A percentile compares a stretch with the other conserved stretches of the same genome.
phyloP scores from a whole-genome alignment of 2,113 vertebrate species.

The Trogon melanurus region DNA sequence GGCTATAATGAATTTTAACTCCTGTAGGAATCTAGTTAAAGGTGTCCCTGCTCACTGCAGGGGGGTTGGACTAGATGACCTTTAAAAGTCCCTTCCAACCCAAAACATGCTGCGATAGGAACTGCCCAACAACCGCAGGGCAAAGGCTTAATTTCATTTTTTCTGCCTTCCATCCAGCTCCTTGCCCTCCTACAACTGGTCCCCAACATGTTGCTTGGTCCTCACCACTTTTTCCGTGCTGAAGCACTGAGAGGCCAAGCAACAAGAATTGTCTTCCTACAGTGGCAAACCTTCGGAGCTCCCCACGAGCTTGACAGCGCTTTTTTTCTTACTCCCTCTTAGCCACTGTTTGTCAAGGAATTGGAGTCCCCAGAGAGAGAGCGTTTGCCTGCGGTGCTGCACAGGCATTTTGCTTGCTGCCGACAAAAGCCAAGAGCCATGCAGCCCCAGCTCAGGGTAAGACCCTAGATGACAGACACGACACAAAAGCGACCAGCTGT shows the following conservation, averaged over 20 bases:
- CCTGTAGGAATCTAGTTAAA: background rate
- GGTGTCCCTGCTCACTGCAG: too few species aligned
- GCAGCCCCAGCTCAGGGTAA: background rate
- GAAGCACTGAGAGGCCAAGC: background rate
- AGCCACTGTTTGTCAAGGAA: background rate
- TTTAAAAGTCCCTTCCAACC: too few species aligned
- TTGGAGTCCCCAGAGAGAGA: rapidly evolving
- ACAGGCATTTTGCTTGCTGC: background rate
- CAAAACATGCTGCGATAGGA: background rate
- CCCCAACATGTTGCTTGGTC: background rate
- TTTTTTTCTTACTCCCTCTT: background rate
- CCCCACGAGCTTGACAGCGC: background rate
- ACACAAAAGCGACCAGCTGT: background rate
- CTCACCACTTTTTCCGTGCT: rapidly evolving
- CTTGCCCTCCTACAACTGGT: background rate
- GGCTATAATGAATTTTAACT: background rate
- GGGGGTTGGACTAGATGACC: too few species aligned
- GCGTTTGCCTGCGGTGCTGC: background rate
- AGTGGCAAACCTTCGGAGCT: rapidly evolving
- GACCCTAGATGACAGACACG: background rate
- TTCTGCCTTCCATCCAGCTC: background rate
- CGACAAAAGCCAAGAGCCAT: background rate
- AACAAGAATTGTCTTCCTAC: background rate
- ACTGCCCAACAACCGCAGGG: background rate
- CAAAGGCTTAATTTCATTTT: background rate